Evolutionary conservation across 2,113 vertebrate species (phyloP).

Genomic region (Dicrurus megarhynchus): DNA sequence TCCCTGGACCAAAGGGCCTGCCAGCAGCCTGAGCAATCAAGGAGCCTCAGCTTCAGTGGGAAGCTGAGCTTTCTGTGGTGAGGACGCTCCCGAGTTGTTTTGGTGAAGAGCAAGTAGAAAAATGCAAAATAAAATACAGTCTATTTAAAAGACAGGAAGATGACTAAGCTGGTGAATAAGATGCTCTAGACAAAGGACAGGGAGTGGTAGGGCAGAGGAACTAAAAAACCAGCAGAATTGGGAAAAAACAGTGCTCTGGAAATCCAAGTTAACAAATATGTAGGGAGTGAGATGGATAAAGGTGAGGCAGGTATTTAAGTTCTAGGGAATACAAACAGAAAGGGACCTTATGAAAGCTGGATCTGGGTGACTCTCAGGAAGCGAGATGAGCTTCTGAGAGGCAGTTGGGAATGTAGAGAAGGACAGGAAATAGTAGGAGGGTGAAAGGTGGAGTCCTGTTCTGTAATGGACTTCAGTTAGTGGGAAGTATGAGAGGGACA

Average conservation of each 20-base stretch:
- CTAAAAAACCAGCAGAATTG: neutral
- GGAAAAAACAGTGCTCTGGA: neutral
- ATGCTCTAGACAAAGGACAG: neutral
- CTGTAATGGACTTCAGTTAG: neutral
- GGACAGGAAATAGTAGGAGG: conserved; percentile 12
- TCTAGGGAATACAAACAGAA: neutral
- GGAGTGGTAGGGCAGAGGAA: neutral
- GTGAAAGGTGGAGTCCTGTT: conserved; percentile 4
- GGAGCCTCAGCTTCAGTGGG: neutral
- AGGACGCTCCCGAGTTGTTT: neutral
- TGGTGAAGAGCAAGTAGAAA: neutral
- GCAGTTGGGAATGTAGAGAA: neutral
- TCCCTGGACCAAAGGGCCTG: neutral
- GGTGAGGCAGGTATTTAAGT: neutral
- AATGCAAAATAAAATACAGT: neutral
- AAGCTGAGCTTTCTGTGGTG: neutral
- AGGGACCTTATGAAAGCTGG: neutral
- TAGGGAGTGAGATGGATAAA: neutral
- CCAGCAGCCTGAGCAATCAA: neutral
- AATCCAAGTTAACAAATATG: neutral
- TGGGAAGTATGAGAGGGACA: neutral
- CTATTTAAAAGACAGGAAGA: neutral
- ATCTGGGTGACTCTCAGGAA: neutral
- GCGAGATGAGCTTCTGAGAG: neutral
- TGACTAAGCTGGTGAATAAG: conserved; percentile 2